Evolutionary conservation across 2,113 vertebrate genomes (phyloP), one percentile per base, ranked within the genome.

Genomic region (Desmodus rotundus): DNA sequence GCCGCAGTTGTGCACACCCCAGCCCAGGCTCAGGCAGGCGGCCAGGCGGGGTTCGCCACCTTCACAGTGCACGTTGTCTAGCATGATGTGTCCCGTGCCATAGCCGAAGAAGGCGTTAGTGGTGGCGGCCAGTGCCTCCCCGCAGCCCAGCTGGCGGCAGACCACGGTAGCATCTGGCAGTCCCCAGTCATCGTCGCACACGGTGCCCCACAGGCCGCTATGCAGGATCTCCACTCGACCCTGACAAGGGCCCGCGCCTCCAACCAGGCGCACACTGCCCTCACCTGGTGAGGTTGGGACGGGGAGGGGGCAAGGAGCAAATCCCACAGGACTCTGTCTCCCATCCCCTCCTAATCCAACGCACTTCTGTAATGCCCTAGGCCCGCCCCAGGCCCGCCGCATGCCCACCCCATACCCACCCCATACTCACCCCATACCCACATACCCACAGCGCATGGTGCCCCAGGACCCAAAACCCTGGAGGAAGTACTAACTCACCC

Each of bases 1-100:
- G 5, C 99, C 99, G 0, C 99, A 99, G 99, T 99, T 99, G 93
- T 99, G 99, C 96, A 99, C 99, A 5, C 99, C 99, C 99, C 99
- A 99, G 91, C 99, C 99, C 0, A 99, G 98, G 97, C 99, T 99
- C 96, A 98, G 98, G 96, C 99, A 99, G 61, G 97, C 97, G 0
- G 97, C 96, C 77, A 99, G 98, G 70, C 98, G 98, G 5, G 89
- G 91, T 96, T 99, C 99, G 0, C 96, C 89, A 58, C 99, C 99
- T 0, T 98, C 97, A 5, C 99, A 99, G 97, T 99, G 98, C 90
- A 99, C 99, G 0, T 99, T 99, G 98, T 99, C 99, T 97, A 99
- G 97, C 73, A 99, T 97, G 97, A 99, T 99, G 43, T 88, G 98
- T 0, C 99, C 99, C 0, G 98, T 99, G 54, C 99, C 99, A 0